A percentile compares a stretch with the other conserved stretches of the same genome.
Evolutionary conservation across 2,797 vertebrate genomes (phyloP).

Genomic region (Apogon hyalosoma): DNA sequence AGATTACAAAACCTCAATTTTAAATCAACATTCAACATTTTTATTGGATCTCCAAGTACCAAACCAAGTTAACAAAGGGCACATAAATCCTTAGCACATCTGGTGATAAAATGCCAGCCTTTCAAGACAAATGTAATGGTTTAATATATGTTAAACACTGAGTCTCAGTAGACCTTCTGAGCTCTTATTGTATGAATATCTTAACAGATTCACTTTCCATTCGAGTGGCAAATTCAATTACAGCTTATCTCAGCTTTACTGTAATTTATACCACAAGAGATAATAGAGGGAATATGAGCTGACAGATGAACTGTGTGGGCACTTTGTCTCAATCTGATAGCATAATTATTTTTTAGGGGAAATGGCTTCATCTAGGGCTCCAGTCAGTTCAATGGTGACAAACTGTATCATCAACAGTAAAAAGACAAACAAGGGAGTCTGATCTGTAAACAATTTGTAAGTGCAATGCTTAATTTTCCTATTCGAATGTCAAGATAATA

Average conservation of each 20-base stretch:
- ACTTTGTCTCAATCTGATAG: conserved; percentile 64
- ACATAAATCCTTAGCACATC: background rate
- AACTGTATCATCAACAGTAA: conserved; percentile 9
- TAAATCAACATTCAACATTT: too few species aligned
- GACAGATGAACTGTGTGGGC: conserved; percentile 51
- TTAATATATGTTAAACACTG: conserved; percentile 40
- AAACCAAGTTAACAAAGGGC: too few species aligned
- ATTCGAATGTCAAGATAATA: conserved; percentile 45
- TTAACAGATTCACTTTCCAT: conserved; percentile 55
- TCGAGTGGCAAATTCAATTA: conserved; percentile 75
- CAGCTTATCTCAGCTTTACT: conserved; percentile 73
- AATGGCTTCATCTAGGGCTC: conserved; percentile 30
- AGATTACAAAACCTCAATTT: too few species aligned
- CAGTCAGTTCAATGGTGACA: conserved; percentile 21
- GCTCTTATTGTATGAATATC: conserved; percentile 58
- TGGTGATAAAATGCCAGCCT: background rate
- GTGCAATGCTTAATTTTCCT: conserved; percentile 21
- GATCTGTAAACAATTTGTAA: conserved; percentile 39
- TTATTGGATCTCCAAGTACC: too few species aligned
- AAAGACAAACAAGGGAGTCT: conserved; percentile 28
- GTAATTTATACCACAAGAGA: conserved; percentile 66
- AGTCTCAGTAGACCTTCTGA: conserved; percentile 24
- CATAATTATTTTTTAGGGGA: conserved; percentile 43
- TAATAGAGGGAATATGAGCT: conserved; percentile 62
- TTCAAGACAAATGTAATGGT: conserved; percentile 31